Percentiles rank a stretch among this genome's conserved stretches.
phyloP scores from a whole-genome alignment of 2,113 vertebrate species.

The Hiodon alosoides region DNA sequence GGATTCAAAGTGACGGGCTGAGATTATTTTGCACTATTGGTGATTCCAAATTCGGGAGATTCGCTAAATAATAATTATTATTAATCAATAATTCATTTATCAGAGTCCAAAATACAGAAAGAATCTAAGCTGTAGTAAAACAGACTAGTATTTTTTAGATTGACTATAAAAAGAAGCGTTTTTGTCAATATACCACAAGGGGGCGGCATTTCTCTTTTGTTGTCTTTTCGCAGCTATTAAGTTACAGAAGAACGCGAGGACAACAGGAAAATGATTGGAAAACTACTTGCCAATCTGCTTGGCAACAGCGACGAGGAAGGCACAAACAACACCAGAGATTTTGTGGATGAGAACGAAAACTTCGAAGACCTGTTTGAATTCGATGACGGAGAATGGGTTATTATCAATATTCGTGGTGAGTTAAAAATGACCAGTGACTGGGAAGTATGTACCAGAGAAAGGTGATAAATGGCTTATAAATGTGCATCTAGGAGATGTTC shows the following conservation, averaged over 20 bases:
- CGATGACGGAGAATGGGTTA: slow-evolving; percentile 65
- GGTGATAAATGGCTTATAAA: no score
- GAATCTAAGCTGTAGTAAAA: neutral
- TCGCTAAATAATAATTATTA: slow-evolving; percentile 1
- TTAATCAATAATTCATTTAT: no score
- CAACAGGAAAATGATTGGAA: slow-evolving; percentile 52
- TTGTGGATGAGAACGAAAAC: slow-evolving; percentile 16
- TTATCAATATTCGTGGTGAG: slow-evolving; percentile 59
- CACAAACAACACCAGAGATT: neutral
- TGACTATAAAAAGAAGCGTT: neutral
- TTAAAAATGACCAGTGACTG: neutral
- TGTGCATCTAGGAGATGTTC: neutral
- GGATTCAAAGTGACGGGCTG: no score
- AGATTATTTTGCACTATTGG: no score
- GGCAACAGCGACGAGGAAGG: slow-evolving; percentile 34
- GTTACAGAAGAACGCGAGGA: neutral
- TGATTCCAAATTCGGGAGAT: no score
- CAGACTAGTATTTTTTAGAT: neutral
- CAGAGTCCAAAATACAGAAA: no score
- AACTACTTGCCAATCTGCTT: slow-evolving; percentile 55
- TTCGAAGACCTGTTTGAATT: slow-evolving; percentile 49
- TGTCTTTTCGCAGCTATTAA: neutral
- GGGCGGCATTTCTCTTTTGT: slow-evolving; percentile 12
- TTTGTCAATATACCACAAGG: slow-evolving; percentile 2
- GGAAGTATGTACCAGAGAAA: neutral